Evolutionary conservation across 2,888 invertebrate genomes (phyloP), one percentile per base, ranked within the genome.

Genomic region (Drosophila nigricruria): DNA sequence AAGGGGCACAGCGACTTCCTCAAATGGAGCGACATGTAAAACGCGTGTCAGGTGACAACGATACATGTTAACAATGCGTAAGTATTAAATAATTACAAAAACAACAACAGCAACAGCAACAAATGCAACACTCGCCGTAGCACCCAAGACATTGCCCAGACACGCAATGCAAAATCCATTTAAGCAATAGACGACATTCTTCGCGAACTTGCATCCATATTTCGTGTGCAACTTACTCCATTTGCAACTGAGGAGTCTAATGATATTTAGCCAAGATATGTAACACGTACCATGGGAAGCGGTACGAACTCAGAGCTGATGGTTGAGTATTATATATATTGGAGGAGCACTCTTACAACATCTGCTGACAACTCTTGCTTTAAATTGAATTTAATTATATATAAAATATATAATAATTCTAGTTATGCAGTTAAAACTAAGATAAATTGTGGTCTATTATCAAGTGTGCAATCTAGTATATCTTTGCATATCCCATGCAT

Each of bases 21-120:
- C 83, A 66, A 81, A 81, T 77, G 83, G 80, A 65, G 80, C 72
- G 81, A 80, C 83, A 83, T 83, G 78, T 83, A 83, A 80, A 83
- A 83, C 83, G 81, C 81, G 78, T 83, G 84, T 81, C 84, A 81
- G 65, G 75, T 75, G 82, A 78, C 82, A 79, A 72, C 81, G 73
- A 74, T 80, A 79, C 80, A 76, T 85, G 82, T 82, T 85, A 82
- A 85, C 85, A 85, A 82, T 85, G 85, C 79, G 82, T 85, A 81
- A 81, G 81, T 81, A 85, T 85, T 82, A 82, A 85, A 82, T 82
- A 82, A 82, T 85, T 82, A 74, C 79, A 85, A 67, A 57, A 82
- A 82, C 68, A 79, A 36, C 68, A 79, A 36, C 58, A 34, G 18
- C 56, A 49, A 42, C 57, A 53, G 36, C 40, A 47, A 58, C 54